A percentile compares a stretch with the other conserved stretches of the same genome.
These are phyloP conservation scores for Thunnus albacares DNA, from an alignment of 2,797 vertebrate genomes.

Conservation along the genomic window DNA sequence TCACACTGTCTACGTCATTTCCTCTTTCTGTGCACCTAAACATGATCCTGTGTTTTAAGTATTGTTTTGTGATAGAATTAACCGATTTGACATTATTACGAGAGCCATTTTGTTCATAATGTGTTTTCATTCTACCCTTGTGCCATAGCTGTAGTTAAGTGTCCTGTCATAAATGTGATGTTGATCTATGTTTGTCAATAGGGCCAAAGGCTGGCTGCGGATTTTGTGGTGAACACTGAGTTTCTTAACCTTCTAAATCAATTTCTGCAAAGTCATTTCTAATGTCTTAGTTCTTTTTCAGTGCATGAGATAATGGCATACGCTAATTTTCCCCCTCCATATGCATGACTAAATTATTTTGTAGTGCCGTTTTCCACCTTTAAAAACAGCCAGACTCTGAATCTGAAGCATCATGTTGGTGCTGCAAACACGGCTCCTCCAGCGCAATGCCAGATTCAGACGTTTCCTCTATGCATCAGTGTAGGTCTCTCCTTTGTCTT, in stretches of 20 bases:
- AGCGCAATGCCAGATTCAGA: slow-evolving; percentile 46
- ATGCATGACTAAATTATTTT: slow-evolving; percentile 67
- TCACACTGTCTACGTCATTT: slow-evolving; percentile 57
- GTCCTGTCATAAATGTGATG: slow-evolving; percentile 67
- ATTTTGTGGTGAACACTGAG: slow-evolving; percentile 43
- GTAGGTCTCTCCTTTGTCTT: slow-evolving; percentile 44
- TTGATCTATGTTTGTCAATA: slow-evolving; percentile 58
- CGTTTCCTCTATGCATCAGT: slow-evolving; percentile 29
- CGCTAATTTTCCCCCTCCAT: slow-evolving; percentile 65
- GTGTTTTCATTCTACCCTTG: slow-evolving; percentile 33
- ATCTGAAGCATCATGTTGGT: slow-evolving; percentile 28
- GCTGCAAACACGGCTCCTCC: not conserved
- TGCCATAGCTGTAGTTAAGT: slow-evolving; percentile 52
- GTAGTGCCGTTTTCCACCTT: slow-evolving; percentile 72
- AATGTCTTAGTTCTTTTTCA: slow-evolving; percentile 42
- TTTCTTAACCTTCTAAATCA: slow-evolving; percentile 62
- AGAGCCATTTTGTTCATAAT: slow-evolving; percentile 46
- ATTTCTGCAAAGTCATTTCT: slow-evolving; percentile 44
- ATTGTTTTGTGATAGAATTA: slow-evolving; percentile 36
- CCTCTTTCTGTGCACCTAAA: slow-evolving; percentile 23
- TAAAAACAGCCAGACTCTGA: slow-evolving; percentile 43
- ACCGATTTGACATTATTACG: slow-evolving; percentile 28
- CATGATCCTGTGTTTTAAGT: slow-evolving; percentile 19
- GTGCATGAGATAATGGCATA: slow-evolving; percentile 40
- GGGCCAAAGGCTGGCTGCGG: slow-evolving; percentile 58